Evolutionary conservation across 2,888 invertebrate genomes (phyloP).

Genomic region (Ashinkailepas kermadecensis): DNA sequence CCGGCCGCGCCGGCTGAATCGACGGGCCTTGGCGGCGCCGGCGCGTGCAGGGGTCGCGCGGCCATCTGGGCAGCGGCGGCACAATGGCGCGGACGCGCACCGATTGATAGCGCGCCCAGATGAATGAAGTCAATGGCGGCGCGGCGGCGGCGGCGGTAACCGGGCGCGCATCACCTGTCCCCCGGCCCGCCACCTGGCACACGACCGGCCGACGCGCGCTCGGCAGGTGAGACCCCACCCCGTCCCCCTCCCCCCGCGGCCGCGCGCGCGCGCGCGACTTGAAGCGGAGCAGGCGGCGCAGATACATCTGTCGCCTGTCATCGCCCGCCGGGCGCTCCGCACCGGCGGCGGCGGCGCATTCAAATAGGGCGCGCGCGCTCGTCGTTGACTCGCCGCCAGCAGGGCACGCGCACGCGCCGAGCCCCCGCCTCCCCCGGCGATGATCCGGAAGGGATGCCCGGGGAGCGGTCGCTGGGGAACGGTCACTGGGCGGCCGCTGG

Average conservation of each 20-base stretch:
- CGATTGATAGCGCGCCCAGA: slow-evolving; percentile 4
- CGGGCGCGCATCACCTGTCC: slow-evolving; percentile 3
- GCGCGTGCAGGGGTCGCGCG: too few relatives aligned
- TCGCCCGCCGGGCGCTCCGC: neutral
- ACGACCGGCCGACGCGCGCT: neutral
- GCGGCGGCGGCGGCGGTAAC: neutral
- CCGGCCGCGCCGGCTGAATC: slow-evolving; percentile 6
- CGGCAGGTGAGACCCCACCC: neutral
- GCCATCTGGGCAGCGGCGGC: neutral
- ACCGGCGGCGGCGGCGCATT: neutral
- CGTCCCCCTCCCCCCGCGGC: neutral
- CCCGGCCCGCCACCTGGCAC: slow-evolving; percentile 1
- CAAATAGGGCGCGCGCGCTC: neutral
- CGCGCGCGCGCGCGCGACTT: neutral
- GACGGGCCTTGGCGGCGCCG: too few relatives aligned
- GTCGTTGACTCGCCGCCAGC: neutral
- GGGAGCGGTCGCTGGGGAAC: neutral
- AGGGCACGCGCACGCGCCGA: neutral
- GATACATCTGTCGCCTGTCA: slow-evolving; percentile 7
- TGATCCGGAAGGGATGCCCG: neutral
- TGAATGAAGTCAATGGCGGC: slow-evolving; percentile 15
- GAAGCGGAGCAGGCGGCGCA: neutral
- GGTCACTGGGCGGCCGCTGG: too few relatives aligned
- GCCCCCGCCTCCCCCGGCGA: neutral
- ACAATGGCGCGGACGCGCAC: neutral